A percentile compares a stretch with the other conserved stretches of the same genome.
phyloP scores from a whole-genome alignment of 2,888 invertebrate species.

The Rhorus exstirpatorius region DNA sequence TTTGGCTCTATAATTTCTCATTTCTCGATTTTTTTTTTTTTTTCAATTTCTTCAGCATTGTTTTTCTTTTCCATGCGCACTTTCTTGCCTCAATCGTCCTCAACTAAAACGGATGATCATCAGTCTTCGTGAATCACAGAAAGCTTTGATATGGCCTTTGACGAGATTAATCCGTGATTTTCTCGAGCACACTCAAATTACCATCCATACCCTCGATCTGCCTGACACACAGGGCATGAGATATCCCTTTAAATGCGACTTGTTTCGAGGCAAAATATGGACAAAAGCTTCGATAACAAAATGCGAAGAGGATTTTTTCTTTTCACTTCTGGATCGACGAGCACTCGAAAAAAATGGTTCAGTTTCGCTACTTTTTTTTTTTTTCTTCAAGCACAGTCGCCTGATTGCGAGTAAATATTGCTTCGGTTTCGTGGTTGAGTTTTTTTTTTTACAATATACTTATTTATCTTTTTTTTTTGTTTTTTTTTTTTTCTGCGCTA shows the following conservation, averaged over 20 bases:
- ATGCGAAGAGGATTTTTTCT: slow-evolving; percentile 12
- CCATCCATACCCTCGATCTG: slow-evolving; percentile 22
- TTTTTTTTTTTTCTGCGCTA: no score
- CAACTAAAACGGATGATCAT: slow-evolving; percentile 81
- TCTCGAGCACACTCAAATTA: slow-evolving; percentile 64
- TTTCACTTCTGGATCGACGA: slow-evolving; percentile 27
- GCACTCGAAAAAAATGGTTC: slow-evolving; percentile 38
- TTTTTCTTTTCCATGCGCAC: slow-evolving; percentile 48
- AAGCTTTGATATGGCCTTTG: slow-evolving; percentile 84
- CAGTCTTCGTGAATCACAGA: slow-evolving; percentile 85
- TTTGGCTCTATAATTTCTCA: slow-evolving; percentile 39
- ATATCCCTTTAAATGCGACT: slow-evolving; percentile 28
- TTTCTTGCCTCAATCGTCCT: slow-evolving; percentile 60
- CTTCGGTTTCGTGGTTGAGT: slow-evolving; percentile 75
- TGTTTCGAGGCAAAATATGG: slow-evolving; percentile 62
- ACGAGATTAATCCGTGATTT: slow-evolving; percentile 74
- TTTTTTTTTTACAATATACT: slow-evolving; percentile 58
- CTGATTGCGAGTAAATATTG: slow-evolving; percentile 75
- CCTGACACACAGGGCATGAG: slow-evolving; percentile 7
- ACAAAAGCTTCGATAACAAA: slow-evolving; percentile 44
- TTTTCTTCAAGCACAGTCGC: slow-evolving; percentile 54
- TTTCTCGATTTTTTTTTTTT: slow-evolving; percentile 40
- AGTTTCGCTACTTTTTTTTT: slow-evolving; percentile 32
- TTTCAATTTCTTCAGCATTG: slow-evolving; percentile 46
- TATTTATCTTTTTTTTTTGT: slow-evolving; percentile 49